A percentile compares a stretch with the other conserved stretches of the same genome.
phyloP scores from a whole-genome alignment of 1,140 invertebrate genomes.

The Megathymus violae region DNA sequence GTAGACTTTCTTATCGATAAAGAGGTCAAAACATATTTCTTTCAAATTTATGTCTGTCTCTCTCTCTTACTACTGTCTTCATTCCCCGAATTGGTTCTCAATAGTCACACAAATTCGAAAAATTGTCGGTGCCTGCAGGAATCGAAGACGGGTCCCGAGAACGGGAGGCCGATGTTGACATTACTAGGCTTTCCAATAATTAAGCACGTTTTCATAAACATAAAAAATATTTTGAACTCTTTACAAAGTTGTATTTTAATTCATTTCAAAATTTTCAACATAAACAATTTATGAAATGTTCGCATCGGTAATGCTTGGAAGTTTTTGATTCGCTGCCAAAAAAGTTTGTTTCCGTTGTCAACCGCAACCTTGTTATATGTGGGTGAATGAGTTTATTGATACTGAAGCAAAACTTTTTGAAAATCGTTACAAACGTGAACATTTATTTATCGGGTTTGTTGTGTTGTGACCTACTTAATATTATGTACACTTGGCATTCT shows the following conservation, averaged over 20 bases:
- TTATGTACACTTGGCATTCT: slow-evolving; percentile 6
- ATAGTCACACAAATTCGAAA: no score
- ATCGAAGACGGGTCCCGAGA: no score
- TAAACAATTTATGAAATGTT: slow-evolving; percentile 30
- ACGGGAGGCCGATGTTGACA: no score
- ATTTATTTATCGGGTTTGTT: slow-evolving; percentile 22
- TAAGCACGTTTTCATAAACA: no score
- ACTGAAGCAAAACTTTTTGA: slow-evolving; percentile 21
- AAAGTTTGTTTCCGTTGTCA: slow-evolving; percentile 43
- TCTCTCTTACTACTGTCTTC: no score
- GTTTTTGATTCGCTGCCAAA: slow-evolving; percentile 52
- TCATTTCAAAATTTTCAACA: slow-evolving; percentile 17
- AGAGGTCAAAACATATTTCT: no score
- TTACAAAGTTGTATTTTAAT: slow-evolving; percentile 6
- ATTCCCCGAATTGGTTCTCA: no score
- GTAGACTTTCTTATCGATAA: no score
- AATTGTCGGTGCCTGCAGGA: no score
- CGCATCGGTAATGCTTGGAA: slow-evolving; percentile 29
- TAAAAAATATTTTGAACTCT: slow-evolving; percentile 1
- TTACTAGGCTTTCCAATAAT: no score
- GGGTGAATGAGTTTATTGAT: slow-evolving; percentile 33
- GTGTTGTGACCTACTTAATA: slow-evolving; percentile 2
- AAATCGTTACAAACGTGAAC: slow-evolving; percentile 26
- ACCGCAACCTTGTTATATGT: slow-evolving; percentile 34
- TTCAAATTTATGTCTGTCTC: no score